phyloP scores from a whole-genome alignment of 2,888 invertebrate genomes.

The Sminthurinus aureus region DNA sequence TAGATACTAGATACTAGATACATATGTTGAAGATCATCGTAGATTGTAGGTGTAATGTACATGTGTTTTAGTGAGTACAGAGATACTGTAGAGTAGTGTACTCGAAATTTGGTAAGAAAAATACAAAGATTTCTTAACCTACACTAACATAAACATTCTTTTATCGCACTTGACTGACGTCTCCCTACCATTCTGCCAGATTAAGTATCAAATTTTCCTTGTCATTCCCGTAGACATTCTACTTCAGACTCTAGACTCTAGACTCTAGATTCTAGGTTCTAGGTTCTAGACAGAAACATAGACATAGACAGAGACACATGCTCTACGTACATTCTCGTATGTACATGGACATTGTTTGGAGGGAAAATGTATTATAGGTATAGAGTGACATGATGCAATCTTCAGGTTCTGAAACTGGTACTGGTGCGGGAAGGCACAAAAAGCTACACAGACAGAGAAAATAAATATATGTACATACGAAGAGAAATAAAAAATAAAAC shows the following conservation, averaged over 20 bases:
- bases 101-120: background rate
- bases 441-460: too few species aligned
- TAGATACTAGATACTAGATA: too few species aligned
- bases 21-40: too few species aligned
- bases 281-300: background rate
- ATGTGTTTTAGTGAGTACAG: too few species aligned
- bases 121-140: conserved; percentile 26
- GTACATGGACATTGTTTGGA: too few species aligned
- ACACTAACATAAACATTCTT: conserved; percentile 36
- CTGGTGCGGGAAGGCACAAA: too few species aligned
- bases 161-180: conserved; percentile 30
- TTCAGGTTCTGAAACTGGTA: too few species aligned
- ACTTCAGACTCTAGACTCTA: background rate
- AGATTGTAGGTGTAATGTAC: too few species aligned
- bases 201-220: conserved; percentile 13
- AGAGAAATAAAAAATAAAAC: background rate
- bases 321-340: too few species aligned
- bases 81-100: too few species aligned
- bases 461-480: background rate
- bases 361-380: too few species aligned
- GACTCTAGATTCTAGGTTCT: background rate
- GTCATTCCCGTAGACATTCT: background rate
- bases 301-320: background rate
- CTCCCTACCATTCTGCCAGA: conserved; percentile 13
- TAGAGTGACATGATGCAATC: too few species aligned